Conservation (phyloP, 23 tunicate genomes). For the Trididemnum clinides region DNA sequence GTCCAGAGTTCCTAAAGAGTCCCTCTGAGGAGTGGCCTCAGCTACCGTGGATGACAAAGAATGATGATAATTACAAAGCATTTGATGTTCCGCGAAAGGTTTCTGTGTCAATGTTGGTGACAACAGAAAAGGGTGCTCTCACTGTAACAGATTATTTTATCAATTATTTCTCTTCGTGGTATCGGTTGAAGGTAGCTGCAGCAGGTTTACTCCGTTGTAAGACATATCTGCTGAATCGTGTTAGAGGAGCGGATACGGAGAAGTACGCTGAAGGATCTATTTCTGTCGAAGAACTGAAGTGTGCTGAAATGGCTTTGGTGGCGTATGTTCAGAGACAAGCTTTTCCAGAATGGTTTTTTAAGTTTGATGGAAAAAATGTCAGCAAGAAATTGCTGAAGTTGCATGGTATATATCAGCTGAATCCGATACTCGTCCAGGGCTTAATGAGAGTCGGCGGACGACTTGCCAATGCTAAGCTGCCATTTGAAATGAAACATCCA, state of each 20-base stretch:
- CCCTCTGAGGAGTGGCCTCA: background rate
- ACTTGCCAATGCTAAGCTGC: background rate
- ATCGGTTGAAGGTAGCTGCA: background rate
- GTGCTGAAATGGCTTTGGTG: background rate
- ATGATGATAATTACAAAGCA: background rate
- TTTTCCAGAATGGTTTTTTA: too few relatives aligned
- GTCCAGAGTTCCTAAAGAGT: background rate
- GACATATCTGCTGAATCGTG: background rate
- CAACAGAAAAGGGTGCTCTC: background rate
- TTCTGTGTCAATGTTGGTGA: background rate
- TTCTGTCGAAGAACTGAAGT: background rate
- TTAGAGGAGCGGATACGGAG: background rate
- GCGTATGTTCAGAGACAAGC: too few relatives aligned
- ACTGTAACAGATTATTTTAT: background rate
- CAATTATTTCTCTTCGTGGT: background rate
- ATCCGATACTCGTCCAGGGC: background rate
- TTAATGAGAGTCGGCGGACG: conserved; percentile 11
- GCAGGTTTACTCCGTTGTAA: background rate
- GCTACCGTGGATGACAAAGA: background rate
- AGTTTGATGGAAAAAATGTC: too few relatives aligned
- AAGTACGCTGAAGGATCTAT: background rate
- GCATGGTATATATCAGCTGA: conserved; percentile 1
- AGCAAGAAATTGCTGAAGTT: too few relatives aligned
- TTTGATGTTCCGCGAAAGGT: background rate
- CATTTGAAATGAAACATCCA: conserved; percentile 11